phyloP scores from a whole-genome alignment of 2,113 vertebrate genomes.

The Tachuris rubrigastra region DNA sequence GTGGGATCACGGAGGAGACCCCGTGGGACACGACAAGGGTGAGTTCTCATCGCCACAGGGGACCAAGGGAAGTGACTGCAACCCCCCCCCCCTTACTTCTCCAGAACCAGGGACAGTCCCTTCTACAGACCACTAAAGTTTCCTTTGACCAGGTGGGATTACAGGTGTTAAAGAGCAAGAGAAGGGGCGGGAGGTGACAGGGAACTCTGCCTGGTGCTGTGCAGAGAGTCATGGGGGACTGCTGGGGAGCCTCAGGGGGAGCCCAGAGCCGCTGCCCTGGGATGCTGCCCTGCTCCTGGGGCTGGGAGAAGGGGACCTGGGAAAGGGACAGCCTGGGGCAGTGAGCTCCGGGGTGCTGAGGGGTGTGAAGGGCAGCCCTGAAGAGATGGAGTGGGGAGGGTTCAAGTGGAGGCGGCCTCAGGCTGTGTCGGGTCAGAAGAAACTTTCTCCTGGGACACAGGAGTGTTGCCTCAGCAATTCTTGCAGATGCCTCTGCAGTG shows the following conservation, averaged over 20 bases:
- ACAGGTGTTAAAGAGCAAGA: background rate
- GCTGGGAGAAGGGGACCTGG: background rate
- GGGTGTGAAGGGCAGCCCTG: background rate
- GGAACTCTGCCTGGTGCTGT: background rate
- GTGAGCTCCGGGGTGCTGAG: accelerated
- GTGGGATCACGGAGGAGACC: background rate
- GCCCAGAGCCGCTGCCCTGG: background rate
- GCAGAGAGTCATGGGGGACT: background rate
- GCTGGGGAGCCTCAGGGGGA: background rate
- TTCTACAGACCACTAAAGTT: accelerated
- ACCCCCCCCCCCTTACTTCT: accelerated
- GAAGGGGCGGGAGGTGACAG: background rate
- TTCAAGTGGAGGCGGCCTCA: accelerated
- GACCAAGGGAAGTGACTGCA: background rate
- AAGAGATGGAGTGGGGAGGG: background rate
- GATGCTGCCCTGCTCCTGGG: background rate
- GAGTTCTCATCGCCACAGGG: background rate
- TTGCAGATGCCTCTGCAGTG: background rate
- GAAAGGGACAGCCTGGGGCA: background rate
- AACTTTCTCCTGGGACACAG: background rate
- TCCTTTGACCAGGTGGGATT: background rate
- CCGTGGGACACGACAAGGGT: background rate
- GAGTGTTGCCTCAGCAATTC: background rate
- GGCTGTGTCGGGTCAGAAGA: background rate
- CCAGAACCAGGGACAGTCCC: background rate